Conservation (phyloP, 2,113 vertebrate genomes). For the Erythrocercus mccallii region DNA sequence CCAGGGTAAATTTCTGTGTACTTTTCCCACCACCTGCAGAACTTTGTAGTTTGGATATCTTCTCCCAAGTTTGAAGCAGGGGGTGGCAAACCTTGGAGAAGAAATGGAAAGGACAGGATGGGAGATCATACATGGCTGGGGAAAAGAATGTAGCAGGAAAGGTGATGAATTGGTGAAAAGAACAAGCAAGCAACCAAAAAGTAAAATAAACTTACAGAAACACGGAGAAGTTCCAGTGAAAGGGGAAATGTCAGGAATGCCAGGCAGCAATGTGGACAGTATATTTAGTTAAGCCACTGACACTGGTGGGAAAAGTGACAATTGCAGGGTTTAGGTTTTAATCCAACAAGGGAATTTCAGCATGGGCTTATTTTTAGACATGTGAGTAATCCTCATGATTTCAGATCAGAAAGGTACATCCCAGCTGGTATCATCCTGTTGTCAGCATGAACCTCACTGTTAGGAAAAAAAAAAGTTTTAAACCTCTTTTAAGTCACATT, state of each 20-base stretch:
- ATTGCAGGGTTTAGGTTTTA: conserved; percentile 3
- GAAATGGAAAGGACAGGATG: neutral
- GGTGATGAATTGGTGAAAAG: neutral
- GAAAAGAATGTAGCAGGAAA: neutral
- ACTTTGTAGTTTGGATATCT: neutral
- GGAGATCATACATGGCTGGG: neutral
- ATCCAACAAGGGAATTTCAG: conserved; percentile 13
- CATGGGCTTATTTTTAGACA: neutral
- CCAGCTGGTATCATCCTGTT: neutral
- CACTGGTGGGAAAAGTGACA: conserved; percentile 15
- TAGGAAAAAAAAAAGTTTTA: neutral
- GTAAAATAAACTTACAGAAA: conserved; percentile 19
- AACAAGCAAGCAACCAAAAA: neutral
- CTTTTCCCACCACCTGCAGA: neutral
- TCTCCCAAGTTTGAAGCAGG: neutral
- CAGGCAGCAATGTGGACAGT: neutral
- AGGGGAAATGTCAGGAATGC: neutral
- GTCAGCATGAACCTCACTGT: neutral
- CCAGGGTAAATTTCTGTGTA: neutral
- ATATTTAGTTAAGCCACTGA: conserved; percentile 10
- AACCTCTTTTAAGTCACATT: neutral
- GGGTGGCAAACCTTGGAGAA: neutral
- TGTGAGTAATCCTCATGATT: neutral
- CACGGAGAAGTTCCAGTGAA: neutral
- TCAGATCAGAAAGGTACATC: neutral